Base-by-base conservation (phyloP, 2,888 invertebrate species). In the Drosophila colorata region DNA sequence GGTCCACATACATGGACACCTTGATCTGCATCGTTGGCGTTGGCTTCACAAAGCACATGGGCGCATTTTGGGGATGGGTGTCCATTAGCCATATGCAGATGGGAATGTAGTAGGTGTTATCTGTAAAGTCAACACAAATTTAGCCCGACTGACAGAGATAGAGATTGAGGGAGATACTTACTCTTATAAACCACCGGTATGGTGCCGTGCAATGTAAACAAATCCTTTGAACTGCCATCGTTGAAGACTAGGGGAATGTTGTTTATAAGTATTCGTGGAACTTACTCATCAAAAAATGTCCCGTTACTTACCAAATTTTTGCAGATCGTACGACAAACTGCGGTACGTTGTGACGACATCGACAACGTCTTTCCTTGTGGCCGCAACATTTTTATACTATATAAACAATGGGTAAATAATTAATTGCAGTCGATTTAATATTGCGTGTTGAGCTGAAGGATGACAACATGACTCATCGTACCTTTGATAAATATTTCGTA, bases 31-130 rank as follows among this genome's bases (percentile, higher is more conserved):
- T 99, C 78, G 97, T 97, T 33, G 95, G 90, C 5, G 99, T 99
- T 9, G 99, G 99, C 92, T 95, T 97, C 0, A 99, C 99, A 90
- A 96, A 97, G 90, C 97, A 97, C 93, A 99, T 95, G 0, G 99
- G 99, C 35, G 99, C 98, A 93, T 98, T 97, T 91, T 96, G 95
- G 0, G 99, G 99, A 94, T 99, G 98, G 4, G 98, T 98, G 90
- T 99, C 98, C 95, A 98, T 96, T 51, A 99, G 91, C 97, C 98
- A 99, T 87, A 99, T 96, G 90, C 97, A 96, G 40, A 99, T 95
- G 13, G 99, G 99, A 92, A 99, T 99, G 93, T 99, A 98, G 93
- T 99, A 99, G 46, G 94, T 94, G 64, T 94, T 93, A 65, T 95
- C 96, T 96, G 88, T 44, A 14, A 25, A 44, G 57, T 14, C 57